phyloP scores from a whole-genome alignment of 2,797 vertebrate species.

The Tauraco hartlaubi region DNA sequence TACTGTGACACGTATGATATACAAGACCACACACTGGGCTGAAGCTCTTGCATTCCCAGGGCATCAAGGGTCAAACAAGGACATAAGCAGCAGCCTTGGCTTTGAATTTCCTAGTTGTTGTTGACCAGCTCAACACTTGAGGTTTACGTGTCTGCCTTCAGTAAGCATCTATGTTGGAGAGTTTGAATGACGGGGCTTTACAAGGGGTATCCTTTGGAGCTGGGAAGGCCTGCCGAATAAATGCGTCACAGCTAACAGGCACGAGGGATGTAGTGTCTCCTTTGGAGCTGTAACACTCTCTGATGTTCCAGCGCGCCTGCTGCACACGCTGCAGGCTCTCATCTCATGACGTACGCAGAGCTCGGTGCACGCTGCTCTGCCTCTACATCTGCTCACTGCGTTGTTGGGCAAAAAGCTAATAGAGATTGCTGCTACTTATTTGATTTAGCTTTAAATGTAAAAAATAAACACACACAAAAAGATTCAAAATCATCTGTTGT shows the following conservation, averaged over 20 bases:
- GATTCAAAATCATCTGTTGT: background rate
- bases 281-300: background rate
- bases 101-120: background rate
- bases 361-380: rapidly evolving
- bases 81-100: background rate
- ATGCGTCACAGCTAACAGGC: background rate
- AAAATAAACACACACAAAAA: background rate
- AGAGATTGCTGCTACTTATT: background rate
- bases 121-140: background rate
- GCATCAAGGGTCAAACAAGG: background rate
- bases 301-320: background rate
- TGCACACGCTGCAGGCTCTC: background rate
- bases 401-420: background rate
- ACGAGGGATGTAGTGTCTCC: background rate
- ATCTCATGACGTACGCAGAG: background rate
- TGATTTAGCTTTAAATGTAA: background rate
- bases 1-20: background rate
- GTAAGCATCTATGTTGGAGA: background rate
- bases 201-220: background rate
- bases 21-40: background rate
- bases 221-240: background rate
- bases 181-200: background rate
- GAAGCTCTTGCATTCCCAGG: background rate
- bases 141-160: background rate
- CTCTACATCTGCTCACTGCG: background rate